Evolutionary conservation across 2,113 vertebrate species (phyloP).

Genomic region (Murina feae): DNA sequence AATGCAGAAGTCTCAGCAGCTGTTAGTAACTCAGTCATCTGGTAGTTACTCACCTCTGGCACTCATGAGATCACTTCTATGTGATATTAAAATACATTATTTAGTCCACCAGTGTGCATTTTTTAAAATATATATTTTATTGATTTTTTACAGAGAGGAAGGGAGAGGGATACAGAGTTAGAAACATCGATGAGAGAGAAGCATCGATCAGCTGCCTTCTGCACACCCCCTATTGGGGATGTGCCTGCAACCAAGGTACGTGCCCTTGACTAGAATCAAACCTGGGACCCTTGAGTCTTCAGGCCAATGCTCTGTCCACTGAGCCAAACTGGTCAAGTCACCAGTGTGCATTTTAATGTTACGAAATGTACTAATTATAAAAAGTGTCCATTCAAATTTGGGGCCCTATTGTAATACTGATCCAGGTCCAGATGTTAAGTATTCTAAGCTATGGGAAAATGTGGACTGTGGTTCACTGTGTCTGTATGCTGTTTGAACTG

Average conservation of each 20-base stretch:
- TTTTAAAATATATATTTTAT: too few relatives aligned
- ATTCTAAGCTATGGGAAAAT: neutral
- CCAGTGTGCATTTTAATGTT: neutral
- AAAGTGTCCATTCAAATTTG: neutral
- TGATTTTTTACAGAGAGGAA: too few relatives aligned
- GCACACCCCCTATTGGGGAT: too few relatives aligned
- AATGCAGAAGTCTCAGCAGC: fast-evolving
- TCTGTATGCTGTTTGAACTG: fast-evolving
- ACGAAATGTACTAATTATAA: neutral
- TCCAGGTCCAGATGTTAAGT: neutral
- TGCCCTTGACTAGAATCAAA: too few relatives aligned
- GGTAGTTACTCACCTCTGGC: fast-evolving
- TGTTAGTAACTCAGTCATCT: fast-evolving
- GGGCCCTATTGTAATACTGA: neutral
- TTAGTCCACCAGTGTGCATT: neutral
- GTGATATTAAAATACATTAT: neutral
- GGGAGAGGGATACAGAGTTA: too few relatives aligned
- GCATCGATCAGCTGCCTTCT: too few relatives aligned
- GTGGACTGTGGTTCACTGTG: fast-evolving
- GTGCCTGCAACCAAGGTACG: too few relatives aligned
- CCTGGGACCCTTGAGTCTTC: too few relatives aligned
- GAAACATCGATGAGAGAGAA: too few relatives aligned
- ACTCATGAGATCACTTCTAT: fast-evolving
- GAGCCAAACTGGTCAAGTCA: too few relatives aligned
- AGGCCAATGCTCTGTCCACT: too few relatives aligned